Conservation (phyloP, 2,888 invertebrate genomes). For the Pseudococcus jackbeardsleyi region DNA sequence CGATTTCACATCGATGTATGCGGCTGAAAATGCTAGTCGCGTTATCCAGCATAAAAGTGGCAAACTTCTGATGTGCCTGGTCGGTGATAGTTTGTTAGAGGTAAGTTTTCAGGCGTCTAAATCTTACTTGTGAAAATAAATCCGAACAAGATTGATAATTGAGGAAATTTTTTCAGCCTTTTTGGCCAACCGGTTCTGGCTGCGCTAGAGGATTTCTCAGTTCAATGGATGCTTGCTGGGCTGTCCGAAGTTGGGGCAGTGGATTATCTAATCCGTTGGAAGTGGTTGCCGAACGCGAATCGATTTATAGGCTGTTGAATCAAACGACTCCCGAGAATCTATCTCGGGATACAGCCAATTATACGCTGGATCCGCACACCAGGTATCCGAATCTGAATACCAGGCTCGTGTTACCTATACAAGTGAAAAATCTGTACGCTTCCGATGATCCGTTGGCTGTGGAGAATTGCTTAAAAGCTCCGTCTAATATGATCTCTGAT, state of each 20-base stretch:
- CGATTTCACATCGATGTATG: conserved; percentile 99
- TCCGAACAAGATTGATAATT: not conserved
- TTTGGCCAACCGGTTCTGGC: conserved; percentile 99
- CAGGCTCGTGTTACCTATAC: conserved; percentile 80
- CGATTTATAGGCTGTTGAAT: conserved; percentile 87
- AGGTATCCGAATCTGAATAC: conserved; percentile 70
- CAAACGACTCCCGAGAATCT: conserved; percentile 98
- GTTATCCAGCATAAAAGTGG: conserved; percentile 83
- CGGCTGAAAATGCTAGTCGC: conserved; percentile 94
- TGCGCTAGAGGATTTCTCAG: conserved; percentile 97
- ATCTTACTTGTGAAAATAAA: not conserved
- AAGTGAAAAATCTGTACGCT: conserved; percentile 80
- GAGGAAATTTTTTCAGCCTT: conserved; percentile 77
- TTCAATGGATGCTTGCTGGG: conserved; percentile 96
- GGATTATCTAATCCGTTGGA: conserved; percentile 81
- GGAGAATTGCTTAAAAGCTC: conserved; percentile 72
- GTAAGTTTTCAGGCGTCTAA: conserved; percentile 70
- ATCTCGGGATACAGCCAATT: conserved; percentile 88
- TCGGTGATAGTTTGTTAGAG: conserved; percentile 96
- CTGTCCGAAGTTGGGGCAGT: conserved; percentile 86
- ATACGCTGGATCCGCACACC: conserved; percentile 88
- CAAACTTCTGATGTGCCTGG: conserved; percentile 87
- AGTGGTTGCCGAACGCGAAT: conserved; percentile 94
- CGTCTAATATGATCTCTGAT: conserved; percentile 71
- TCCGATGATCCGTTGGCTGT: conserved; percentile 78